phyloP scores from a whole-genome alignment of 2,797 vertebrate genomes.

The Prionace glauca region DNA sequence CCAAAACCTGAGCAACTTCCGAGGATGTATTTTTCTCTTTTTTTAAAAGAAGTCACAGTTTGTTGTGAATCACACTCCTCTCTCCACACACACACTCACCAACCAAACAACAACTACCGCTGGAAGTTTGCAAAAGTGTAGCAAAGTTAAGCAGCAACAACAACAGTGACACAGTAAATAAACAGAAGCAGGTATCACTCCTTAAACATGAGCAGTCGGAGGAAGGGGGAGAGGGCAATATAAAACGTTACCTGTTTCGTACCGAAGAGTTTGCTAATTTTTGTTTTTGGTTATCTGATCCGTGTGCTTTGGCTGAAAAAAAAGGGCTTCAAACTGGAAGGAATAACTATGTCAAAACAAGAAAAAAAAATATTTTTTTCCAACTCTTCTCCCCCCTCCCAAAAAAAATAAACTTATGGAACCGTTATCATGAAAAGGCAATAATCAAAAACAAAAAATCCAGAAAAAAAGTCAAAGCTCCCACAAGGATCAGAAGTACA shows the following conservation, averaged over 20 bases:
- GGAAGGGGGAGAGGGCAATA: neutral
- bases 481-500: neutral
- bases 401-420: neutral
- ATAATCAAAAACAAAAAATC: neutral
- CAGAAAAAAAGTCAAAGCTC: slow-evolving; percentile 14
- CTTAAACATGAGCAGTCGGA: neutral
- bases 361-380: neutral
- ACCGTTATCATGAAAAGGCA: neutral
- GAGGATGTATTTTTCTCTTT: neutral
- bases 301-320: neutral
- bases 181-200: neutral
- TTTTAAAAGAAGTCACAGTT: neutral
- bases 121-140: neutral
- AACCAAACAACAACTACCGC: neutral
- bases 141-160: neutral
- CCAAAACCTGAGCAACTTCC: slow-evolving; percentile 63
- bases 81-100: neutral
- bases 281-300: slow-evolving; percentile 14
- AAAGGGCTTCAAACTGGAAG: slow-evolving; percentile 21
- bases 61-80: neutral
- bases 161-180: neutral
- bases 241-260: slow-evolving; percentile 3
- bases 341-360: neutral
- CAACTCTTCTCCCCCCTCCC: too few relatives aligned
- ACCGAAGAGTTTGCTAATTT: neutral